Conservation (phyloP, 2,797 vertebrate genomes). For the Coregonus ussuriensis region DNA sequence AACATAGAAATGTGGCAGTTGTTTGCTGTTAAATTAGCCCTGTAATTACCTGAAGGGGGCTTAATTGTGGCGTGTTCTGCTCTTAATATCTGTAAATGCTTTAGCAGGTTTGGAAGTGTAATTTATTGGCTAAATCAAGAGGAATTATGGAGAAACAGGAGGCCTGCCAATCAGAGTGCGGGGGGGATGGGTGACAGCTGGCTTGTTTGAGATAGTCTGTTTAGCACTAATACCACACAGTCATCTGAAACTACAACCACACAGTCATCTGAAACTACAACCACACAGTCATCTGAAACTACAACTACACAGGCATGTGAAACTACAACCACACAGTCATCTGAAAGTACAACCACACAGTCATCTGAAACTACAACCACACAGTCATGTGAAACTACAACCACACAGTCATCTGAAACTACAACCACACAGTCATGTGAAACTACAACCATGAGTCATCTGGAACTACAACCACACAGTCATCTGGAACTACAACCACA, state of each 20-base stretch:
- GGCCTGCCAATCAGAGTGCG: constrained; percentile 72
- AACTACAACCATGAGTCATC: too few species aligned
- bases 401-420: too few species aligned
- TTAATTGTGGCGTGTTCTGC: constrained; percentile 78
- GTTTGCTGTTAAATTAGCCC: constrained; percentile 83
- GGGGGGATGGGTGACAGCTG: constrained; percentile 70
- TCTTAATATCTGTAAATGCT: constrained; percentile 77
- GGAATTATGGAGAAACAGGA: constrained; percentile 74
- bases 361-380: too few species aligned
- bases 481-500: background rate
- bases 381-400: too few species aligned
- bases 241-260: constrained; percentile 69
- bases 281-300: background rate
- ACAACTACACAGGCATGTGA: background rate
- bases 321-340: background rate
- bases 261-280: constrained; percentile 1
- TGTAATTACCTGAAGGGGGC: constrained; percentile 84
- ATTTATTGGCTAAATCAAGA: constrained; percentile 78
- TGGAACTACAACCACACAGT: background rate
- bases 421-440: too few species aligned
- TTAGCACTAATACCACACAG: constrained; percentile 69
- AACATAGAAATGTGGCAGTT: constrained; percentile 68
- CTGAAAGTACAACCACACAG: too few species aligned
- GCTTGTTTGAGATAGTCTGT: constrained; percentile 70
- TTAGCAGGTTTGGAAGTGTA: constrained; percentile 71